Base-by-base conservation (phyloP, 2,888 invertebrate species). In the Tetragnatha montana region DNA sequence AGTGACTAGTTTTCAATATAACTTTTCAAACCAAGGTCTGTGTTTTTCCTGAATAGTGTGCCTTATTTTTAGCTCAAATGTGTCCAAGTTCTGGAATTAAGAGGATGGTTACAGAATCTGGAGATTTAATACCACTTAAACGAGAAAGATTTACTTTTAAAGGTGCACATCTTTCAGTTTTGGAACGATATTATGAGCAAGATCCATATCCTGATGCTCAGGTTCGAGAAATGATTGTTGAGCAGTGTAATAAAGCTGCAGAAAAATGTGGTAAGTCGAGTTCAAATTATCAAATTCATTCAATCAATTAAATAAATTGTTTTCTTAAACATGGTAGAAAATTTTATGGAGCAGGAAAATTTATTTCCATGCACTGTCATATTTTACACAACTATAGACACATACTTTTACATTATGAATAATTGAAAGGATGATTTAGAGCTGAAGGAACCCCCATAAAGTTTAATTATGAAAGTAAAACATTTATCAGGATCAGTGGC, bases 111-210 rank as follows among this genome's bases (percentile, higher is more conserved):
- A 91, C 92, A 49, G 92, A 92, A 71, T 88, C 89, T 69, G 92
- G 92, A 60, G 92, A 92, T 79, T 87, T 92, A 79, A 92, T 92
- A 82, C 92, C 92, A 51, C 78, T 92, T 70, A 92, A 92, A 82
- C 92, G 94, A 68, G 94, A 94, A 91, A 92, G 94, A 81, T 94
- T 94, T 92, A 94, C 94, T 47, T 94, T 94, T 92, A 93, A 94
- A 75, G 94, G 94, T 75, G 93, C 93, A 79, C 94, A 94, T 92
- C 92, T 94, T 75, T 93, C 93, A 74, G 93, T 94, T 78, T 92
- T 94, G 86, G 94, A 94, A 91, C 91, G 92, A 76, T 93, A 93
- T 92, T 94, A 94, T 92, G 92, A 93, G 84, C 93, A 93, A 82
- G 93, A 94, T 90, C 94, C 94, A 22, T 94, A 94, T 92, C 94